phyloP scores from a whole-genome alignment of 2,888 invertebrate species.

The Cheilosia vulpina region DNA sequence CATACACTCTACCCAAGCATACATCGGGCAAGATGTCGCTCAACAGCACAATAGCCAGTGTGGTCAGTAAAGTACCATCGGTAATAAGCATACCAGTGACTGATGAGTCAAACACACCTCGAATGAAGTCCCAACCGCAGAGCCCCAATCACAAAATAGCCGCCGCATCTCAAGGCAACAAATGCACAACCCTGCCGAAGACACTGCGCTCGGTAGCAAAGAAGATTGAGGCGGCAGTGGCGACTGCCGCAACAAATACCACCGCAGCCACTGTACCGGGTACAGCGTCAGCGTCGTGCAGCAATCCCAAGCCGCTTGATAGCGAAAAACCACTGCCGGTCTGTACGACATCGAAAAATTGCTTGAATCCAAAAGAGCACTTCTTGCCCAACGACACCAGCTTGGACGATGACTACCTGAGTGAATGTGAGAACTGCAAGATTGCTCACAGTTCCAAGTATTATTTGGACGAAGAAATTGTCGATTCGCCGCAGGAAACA shows the following conservation, averaged over 20 bases:
- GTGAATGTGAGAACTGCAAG: constrained; percentile 94
- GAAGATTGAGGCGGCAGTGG: constrained; percentile 49
- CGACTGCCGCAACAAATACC: constrained; percentile 56
- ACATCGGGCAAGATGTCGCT: constrained; percentile 82
- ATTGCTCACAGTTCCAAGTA: constrained; percentile 89
- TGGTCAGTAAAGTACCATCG: constrained; percentile 83
- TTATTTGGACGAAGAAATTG: constrained; percentile 85
- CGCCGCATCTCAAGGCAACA: constrained; percentile 68
- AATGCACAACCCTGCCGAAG: constrained; percentile 81
- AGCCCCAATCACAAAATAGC: constrained; percentile 62
- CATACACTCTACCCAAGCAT: constrained; percentile 83
- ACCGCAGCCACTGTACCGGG: constrained; percentile 64
- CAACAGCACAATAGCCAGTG: constrained; percentile 83
- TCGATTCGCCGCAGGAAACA: constrained; percentile 86
- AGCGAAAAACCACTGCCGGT: constrained; percentile 82
- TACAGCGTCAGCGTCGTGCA: constrained; percentile 78
- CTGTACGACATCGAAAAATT: constrained; percentile 83
- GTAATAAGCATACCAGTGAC: constrained; percentile 82
- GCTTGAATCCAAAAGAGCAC: constrained; percentile 83
- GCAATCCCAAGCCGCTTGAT: constrained; percentile 79
- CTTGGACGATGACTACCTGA: constrained; percentile 89
- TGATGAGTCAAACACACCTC: constrained; percentile 67
- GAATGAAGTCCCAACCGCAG: constrained; percentile 71
- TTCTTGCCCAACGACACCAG: constrained; percentile 84
- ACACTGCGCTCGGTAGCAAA: constrained; percentile 79